Conservation (phyloP, 2,888 invertebrate genomes). For the Eucera pruinosa region DNA sequence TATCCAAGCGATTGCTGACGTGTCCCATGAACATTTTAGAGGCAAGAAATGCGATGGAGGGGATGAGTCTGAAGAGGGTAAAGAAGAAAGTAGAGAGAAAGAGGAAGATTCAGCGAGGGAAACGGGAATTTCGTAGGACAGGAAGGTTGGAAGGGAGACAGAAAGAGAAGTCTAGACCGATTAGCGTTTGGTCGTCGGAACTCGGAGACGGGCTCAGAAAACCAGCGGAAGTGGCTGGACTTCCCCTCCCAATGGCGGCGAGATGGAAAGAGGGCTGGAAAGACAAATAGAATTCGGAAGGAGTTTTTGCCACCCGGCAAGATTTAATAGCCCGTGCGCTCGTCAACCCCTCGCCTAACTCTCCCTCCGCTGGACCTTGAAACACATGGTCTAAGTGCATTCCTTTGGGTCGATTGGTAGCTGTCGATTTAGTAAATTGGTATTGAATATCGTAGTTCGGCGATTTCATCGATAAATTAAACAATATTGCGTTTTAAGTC, state of each 20-base stretch:
- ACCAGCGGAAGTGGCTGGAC: conserved; percentile 75
- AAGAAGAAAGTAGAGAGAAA: conserved; percentile 19
- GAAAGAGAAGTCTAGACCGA: conserved; percentile 79
- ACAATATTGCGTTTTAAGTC: too few species aligned
- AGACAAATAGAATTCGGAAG: conserved; percentile 82
- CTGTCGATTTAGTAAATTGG: background rate
- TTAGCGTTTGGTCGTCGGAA: conserved; percentile 79
- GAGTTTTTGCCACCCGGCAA: conserved; percentile 76
- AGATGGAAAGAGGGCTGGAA: conserved; percentile 67
- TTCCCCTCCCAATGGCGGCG: conserved; percentile 45
- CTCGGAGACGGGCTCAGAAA: conserved; percentile 70
- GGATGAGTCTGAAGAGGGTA: conserved; percentile 5
- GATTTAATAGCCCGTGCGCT: conserved; percentile 80
- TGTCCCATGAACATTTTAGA: conserved; percentile 52
- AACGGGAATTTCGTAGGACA: conserved; percentile 56
- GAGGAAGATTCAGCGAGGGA: conserved; percentile 33
- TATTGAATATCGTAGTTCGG: background rate
- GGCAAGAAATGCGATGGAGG: conserved; percentile 59
- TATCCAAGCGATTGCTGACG: conserved; percentile 66
- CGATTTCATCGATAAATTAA: background rate
- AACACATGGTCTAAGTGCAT: conserved; percentile 4
- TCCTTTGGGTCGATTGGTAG: conserved; percentile 13
- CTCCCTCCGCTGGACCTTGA: background rate
- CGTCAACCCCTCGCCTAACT: conserved; percentile 20
- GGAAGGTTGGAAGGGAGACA: conserved; percentile 20